A percentile compares a stretch with the other conserved stretches of the same genome.
Conservation (phyloP, 2,888 invertebrate genomes). For the Panzeria rudis region DNA sequence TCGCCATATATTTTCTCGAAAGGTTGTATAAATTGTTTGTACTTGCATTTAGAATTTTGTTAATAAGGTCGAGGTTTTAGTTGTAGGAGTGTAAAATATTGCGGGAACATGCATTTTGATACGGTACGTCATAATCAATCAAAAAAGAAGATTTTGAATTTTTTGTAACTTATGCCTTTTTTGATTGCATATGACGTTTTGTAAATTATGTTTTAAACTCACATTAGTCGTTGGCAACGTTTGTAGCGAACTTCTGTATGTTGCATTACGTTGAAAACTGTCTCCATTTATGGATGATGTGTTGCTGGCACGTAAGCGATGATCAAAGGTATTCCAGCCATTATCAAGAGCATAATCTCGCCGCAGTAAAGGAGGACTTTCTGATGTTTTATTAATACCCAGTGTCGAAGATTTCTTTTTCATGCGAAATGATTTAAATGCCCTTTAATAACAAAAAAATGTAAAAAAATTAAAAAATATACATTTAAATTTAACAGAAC, state of each 20-base stretch:
- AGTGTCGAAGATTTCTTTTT: conserved; percentile 83
- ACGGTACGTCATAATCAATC: no score
- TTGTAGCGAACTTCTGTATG: conserved; percentile 81
- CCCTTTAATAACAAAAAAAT: conserved; percentile 75
- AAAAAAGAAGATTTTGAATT: no score
- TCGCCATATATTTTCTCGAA: no score
- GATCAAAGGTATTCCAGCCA: conserved; percentile 76
- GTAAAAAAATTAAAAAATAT: background rate
- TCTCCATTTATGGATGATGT: conserved; percentile 73
- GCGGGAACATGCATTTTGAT: no score
- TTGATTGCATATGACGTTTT: no score
- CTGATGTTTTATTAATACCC: conserved; percentile 83
- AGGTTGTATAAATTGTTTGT: no score
- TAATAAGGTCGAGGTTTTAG: no score
- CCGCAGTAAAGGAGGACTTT: conserved; percentile 82
- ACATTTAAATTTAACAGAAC: background rate
- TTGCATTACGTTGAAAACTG: conserved; percentile 77
- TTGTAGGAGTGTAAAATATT: no score
- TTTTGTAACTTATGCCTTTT: no score
- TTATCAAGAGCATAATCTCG: conserved; percentile 73
- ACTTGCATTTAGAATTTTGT: no score
- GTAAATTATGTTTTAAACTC: conserved; percentile 48
- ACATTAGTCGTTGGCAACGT: conserved; percentile 79
- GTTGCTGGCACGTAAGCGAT: conserved; percentile 76
- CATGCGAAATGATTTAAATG: conserved; percentile 81